These are phyloP conservation scores for Alligator mississippiensis DNA, from an alignment of 2,113 vertebrate genomes.

Conservation along the genomic window DNA sequence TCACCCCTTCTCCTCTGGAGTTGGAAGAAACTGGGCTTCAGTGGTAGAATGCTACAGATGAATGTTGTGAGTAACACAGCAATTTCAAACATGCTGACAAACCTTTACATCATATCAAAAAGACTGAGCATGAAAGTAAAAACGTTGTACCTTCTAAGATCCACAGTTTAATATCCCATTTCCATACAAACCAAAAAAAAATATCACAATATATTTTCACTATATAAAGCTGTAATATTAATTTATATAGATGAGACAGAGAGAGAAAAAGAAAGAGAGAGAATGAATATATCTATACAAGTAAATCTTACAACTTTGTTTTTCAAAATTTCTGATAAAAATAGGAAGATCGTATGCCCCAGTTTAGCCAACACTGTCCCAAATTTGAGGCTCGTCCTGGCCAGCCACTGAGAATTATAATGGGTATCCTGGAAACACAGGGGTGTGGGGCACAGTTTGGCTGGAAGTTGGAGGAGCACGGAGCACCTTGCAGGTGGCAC, in stretches of 20 bases:
- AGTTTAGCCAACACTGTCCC: too few relatives aligned
- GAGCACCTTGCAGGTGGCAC: too few relatives aligned
- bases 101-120: not conserved
- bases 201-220: too few relatives aligned
- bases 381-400: too few relatives aligned
- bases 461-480: too few relatives aligned
- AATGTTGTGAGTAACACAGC: not conserved
- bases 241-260: too few relatives aligned
- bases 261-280: not conserved
- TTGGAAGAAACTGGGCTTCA: not conserved
- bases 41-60: constrained; percentile 6
- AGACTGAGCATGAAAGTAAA: not conserved
- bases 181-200: not conserved
- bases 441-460: too few relatives aligned
- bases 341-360: too few relatives aligned
- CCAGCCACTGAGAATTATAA: too few relatives aligned
- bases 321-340: not conserved
- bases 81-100: constrained; percentile 27
- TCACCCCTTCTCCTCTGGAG: not conserved
- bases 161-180: not conserved
- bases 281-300: not conserved
- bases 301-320: not conserved
- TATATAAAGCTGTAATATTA: too few relatives aligned
- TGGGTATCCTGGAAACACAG: too few relatives aligned
- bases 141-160: not conserved